Base-by-base conservation (phyloP, 2,888 invertebrate species). In the Drosophila hamatofila region DNA sequence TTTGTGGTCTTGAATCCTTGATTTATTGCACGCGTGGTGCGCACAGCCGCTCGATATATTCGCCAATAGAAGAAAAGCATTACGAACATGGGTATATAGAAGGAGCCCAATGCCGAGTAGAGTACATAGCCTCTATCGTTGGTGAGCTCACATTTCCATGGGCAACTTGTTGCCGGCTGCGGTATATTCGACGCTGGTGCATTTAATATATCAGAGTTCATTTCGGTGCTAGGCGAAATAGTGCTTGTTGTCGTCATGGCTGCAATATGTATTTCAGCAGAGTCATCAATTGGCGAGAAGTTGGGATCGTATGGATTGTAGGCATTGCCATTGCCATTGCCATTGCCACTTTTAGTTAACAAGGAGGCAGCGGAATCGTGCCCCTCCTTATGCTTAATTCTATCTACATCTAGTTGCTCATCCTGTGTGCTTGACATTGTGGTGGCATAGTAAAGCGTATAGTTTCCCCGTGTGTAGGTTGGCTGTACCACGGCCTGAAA, bases 61-160 rank as follows among this genome's bases (percentile, higher is more conserved):
- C 97, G 95, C 97, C 98, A 98, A 93, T 99, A 99, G 94, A 99
- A 98, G 94, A 98, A 98, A 88, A 98, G 94, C 97, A 99, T 99
- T 81, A 99, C 97, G 88, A 98, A 96, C 98, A 98, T 98, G 44
- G 99, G 99, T 89, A 98, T 96, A 94, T 97, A 99, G 95, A 99
- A 99, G 76, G 98, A 98, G n/a, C 99, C 99, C 27, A 99, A 94
- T 0, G 99, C 98, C 5, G 98, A 98, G 94, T 98, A 98, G 62
- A 99, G 96, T 63, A 99, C 98, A 94, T 99, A 99, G 60, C 98
- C 98, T 52, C 97, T 96, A 92, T 98, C 98, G 93, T 97, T 97
- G 90, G 97, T 98, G 78, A 98, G 95, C 92, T 97, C 97, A 91
- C 98, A 98, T 80, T 96, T 96, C 96, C 96, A 96, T 12, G 96